Base-by-base conservation (phyloP, 2,797 vertebrate species). In the Myripristis murdjan region DNA sequence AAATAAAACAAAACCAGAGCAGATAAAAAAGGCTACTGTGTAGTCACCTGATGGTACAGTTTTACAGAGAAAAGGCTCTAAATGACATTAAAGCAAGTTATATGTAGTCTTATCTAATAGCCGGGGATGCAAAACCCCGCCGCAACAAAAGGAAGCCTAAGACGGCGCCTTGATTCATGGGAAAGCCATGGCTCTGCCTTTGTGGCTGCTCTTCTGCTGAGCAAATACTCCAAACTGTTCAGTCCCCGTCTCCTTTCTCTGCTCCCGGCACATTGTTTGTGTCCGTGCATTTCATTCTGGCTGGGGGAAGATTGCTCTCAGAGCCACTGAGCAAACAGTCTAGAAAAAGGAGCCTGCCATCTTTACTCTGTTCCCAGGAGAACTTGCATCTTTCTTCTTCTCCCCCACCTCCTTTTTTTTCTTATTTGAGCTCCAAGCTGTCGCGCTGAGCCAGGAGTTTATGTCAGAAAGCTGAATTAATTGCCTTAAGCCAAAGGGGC, bases 221-320 rank as follows among this genome's bases (percentile, higher is more conserved):
- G 97, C 94, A 98, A 98, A 98, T 96, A 98, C 95, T 95, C 95
- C 96, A 97, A 95, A 97, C 96, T 96, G 96, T 95, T 96, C 96
- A 94, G 95, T 96, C 95, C 95, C 93, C 93, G 91, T 94, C 94
- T 95, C 92, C 96, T 91, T 96, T 96, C 97, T 95, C 97, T 95
- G 96, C 47, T 94, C 59, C 83, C 74, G 88, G 95, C 93, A 95
- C 96, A 95, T 95, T 97, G 97, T 97, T 95, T 97, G 96, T 96
- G 96, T 94, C 96, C 95, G 94, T 94, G 96, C 96, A 97, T 97
- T 97, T 97, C 96, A 97, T 97, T 97, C 94, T 93, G 95, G 88
- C 72, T 35, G 73, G 93, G 95, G 80, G 93, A 93, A 95, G 95
- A 95, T 94, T 95, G 96, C 95, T 96, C 95, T 93, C 94, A 95